These are phyloP conservation scores for Stenchaetothrips biformis DNA, from an alignment of 2,888 invertebrate species.

Conservation along the genomic window DNA sequence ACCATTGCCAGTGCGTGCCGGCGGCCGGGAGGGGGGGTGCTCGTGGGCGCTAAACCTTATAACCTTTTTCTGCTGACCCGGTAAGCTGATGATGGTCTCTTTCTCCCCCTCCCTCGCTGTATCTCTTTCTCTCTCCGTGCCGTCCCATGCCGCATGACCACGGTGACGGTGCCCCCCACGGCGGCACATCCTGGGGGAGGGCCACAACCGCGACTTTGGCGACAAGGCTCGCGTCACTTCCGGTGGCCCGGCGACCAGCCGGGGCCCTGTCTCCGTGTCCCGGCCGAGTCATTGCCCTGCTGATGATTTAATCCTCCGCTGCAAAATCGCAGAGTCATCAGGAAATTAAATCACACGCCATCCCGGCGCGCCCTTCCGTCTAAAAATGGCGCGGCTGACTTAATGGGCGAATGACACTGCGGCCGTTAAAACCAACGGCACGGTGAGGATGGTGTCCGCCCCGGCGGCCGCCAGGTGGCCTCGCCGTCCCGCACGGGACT, in stretches of 20 bases:
- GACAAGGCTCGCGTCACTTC: background rate
- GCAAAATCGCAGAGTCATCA: conserved; percentile 7
- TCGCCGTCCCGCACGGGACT: no score
- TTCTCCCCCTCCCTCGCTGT: background rate
- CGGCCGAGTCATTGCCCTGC: background rate
- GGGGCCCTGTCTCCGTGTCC: background rate
- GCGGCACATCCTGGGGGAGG: no score
- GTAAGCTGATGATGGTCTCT: conserved; percentile 15
- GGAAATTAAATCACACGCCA: conserved; percentile 3
- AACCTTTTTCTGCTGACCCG: conserved; percentile 22
- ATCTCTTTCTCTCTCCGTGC: background rate
- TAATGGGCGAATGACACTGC: no score
- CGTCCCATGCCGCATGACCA: background rate
- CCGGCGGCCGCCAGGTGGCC: no score
- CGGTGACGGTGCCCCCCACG: no score
- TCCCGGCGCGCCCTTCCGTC: no score
- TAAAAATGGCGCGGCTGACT: no score
- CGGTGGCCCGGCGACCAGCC: background rate
- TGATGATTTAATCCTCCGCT: conserved; percentile 1
- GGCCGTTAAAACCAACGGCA: no score
- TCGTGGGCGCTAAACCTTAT: conserved; percentile 22
- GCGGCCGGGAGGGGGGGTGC: background rate
- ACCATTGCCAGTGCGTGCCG: no score
- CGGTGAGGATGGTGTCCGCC: no score
- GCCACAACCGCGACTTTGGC: background rate